A percentile compares a stretch with the other conserved stretches of the same genome.
Conservation (phyloP, 2,888 invertebrate genomes). For the Eretmocerus hayati region DNA sequence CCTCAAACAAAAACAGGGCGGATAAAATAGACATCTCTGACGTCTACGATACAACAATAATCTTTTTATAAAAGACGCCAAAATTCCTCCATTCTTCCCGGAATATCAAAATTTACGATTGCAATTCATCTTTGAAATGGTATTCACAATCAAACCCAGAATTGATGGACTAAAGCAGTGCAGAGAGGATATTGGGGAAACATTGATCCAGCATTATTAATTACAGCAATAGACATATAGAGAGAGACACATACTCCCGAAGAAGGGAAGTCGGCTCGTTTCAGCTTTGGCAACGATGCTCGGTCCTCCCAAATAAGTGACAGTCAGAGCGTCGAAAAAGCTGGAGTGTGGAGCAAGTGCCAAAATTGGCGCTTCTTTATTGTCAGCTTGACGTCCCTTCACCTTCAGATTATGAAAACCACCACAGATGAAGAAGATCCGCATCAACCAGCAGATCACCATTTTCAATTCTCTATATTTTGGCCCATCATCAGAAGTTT, state of each 20-base stretch:
- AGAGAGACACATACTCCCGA: constrained; percentile 72
- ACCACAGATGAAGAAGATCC: constrained; percentile 68
- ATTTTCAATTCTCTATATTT: constrained; percentile 56
- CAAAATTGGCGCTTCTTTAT: constrained; percentile 74
- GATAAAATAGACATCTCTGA: too few relatives aligned
- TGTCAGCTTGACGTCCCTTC: constrained; percentile 59
- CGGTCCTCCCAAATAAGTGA: constrained; percentile 75
- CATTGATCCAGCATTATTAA: background rate
- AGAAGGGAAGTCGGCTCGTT: constrained; percentile 72
- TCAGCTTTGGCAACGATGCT: constrained; percentile 87
- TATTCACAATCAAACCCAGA: background rate
- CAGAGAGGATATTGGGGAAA: background rate
- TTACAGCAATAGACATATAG: too few relatives aligned
- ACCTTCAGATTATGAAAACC: constrained; percentile 76
- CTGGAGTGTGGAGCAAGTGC: constrained; percentile 87
- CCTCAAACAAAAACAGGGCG: too few relatives aligned
- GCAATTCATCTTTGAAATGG: background rate
- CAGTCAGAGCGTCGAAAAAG: constrained; percentile 82
- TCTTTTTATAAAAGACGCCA: too few relatives aligned
- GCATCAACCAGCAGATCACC: constrained; percentile 63
- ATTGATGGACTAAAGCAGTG: background rate
- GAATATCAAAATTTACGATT: too few relatives aligned
- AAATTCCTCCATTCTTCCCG: too few relatives aligned
- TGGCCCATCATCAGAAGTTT: too few relatives aligned
- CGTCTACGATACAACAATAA: too few relatives aligned